Conservation (phyloP, 2,888 invertebrate genomes). For the Odontocerum albicorne region DNA sequence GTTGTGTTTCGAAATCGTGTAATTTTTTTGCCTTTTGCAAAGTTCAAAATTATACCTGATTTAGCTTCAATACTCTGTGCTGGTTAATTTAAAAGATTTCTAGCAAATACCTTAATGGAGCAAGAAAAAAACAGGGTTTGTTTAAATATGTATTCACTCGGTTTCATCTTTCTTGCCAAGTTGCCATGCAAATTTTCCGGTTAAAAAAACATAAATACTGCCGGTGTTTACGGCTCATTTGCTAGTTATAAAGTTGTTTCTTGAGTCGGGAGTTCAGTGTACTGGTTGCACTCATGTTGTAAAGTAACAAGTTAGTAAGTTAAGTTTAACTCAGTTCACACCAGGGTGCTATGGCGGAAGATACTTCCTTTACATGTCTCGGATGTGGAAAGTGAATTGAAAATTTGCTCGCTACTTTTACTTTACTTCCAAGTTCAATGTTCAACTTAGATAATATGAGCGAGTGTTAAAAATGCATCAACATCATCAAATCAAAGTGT, state of each 20-base stretch:
- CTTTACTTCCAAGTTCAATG: slow-evolving; percentile 16
- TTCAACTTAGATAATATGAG: too few relatives aligned
- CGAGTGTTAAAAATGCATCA: too few relatives aligned
- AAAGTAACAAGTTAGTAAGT: slow-evolving; percentile 23
- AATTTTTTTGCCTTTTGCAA: too few relatives aligned
- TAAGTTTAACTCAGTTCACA: slow-evolving; percentile 23
- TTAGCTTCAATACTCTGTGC: too few relatives aligned
- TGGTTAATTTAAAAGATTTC: too few relatives aligned
- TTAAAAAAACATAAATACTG: slow-evolving; percentile 7
- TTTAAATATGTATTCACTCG: too few relatives aligned
- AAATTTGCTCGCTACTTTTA: slow-evolving; percentile 13
- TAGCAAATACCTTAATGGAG: too few relatives aligned
- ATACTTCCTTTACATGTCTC: slow-evolving; percentile 11
- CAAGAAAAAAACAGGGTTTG: too few relatives aligned
- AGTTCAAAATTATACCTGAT: too few relatives aligned
- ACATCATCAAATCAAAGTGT: too few relatives aligned
- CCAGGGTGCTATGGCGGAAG: slow-evolving; percentile 8
- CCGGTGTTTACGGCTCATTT: slow-evolving; percentile 15
- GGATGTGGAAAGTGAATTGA: slow-evolving; percentile 17
- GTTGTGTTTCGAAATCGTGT: too few relatives aligned
- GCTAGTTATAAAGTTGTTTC: slow-evolving; percentile 9
- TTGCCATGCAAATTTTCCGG: background rate
- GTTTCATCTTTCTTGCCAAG: background rate
- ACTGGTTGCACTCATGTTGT: slow-evolving; percentile 15
- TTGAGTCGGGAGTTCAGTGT: slow-evolving; percentile 18